A percentile compares a stretch with the other conserved stretches of the same genome.
Conservation (phyloP, 53 echinoderm and acorn worm genomes). For the Pentamera pediparva region DNA sequence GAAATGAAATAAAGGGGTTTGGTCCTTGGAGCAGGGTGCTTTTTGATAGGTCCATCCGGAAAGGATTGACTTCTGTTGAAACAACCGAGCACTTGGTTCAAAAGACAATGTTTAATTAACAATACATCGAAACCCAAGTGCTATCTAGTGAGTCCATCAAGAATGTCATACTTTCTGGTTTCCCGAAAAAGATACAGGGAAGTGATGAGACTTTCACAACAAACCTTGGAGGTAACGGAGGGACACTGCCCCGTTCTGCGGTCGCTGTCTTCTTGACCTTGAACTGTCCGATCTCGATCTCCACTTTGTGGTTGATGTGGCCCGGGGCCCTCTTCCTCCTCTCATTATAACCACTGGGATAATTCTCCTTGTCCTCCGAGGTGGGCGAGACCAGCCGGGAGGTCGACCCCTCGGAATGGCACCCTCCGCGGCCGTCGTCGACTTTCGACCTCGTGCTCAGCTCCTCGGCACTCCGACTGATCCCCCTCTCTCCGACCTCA, state of each 20-base stretch:
- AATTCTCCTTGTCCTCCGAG: conserved; percentile 24
- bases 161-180: no score
- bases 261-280: conserved; percentile 61
- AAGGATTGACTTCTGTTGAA: no score
- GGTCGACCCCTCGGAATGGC: background rate
- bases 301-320: conserved; percentile 89
- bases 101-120: no score
- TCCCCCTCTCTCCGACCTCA: background rate
- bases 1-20: no score
- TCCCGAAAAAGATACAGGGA: no score
- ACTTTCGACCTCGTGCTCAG: conserved; percentile 13
- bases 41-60: no score
- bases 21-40: no score
- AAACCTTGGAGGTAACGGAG: conserved; percentile 92
- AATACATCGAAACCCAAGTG: no score
- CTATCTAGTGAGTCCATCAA: no score
- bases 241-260: conserved; percentile 53
- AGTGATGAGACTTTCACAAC: no score
- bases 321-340: conserved; percentile 83
- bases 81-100: no score
- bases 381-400: background rate
- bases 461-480: conserved; percentile 16
- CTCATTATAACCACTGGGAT: conserved; percentile 21
- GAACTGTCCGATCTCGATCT: conserved; percentile 91
- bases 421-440: background rate